These are phyloP conservation scores for Progne subis DNA, from an alignment of 2,113 vertebrate genomes.

Conservation along the genomic window DNA sequence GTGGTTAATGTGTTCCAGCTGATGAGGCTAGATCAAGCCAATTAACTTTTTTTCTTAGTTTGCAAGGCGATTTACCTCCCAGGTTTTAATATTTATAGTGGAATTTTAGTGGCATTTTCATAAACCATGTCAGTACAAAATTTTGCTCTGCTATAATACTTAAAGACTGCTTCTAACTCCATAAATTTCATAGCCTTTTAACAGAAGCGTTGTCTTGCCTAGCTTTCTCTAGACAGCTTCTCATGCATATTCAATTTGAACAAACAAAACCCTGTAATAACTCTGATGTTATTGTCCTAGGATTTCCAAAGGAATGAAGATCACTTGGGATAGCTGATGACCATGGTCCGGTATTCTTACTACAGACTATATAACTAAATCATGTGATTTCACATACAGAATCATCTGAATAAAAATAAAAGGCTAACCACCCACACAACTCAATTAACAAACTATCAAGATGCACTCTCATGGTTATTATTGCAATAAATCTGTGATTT, in stretches of 20 bases:
- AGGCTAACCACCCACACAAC: neutral
- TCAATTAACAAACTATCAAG: neutral
- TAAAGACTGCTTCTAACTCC: neutral
- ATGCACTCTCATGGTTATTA: neutral
- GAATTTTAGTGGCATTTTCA: neutral
- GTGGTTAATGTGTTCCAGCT: neutral
- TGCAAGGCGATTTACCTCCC: neutral
- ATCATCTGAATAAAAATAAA: constrained; percentile 23
- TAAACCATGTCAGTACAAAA: neutral
- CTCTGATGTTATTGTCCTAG: constrained; percentile 44
- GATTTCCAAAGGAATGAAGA: neutral
- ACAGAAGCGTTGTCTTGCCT: neutral
- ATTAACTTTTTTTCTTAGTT: neutral
- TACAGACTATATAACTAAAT: constrained; percentile 5
- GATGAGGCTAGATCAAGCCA: neutral
- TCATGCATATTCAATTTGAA: constrained; percentile 68
- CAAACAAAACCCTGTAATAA: constrained; percentile 4
- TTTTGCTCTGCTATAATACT: neutral
- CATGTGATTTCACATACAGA: neutral
- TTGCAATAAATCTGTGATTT: constrained; percentile 14
- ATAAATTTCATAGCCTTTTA: neutral
- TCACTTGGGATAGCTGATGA: neutral
- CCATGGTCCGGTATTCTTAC: neutral
- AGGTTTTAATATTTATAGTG: neutral
- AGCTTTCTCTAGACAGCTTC: constrained; percentile 59